A percentile compares a stretch with the other conserved stretches of the same genome.
These are phyloP conservation scores for Pluvialis apricaria DNA, from an alignment of 2,113 vertebrate genomes.

Conservation along the genomic window DNA sequence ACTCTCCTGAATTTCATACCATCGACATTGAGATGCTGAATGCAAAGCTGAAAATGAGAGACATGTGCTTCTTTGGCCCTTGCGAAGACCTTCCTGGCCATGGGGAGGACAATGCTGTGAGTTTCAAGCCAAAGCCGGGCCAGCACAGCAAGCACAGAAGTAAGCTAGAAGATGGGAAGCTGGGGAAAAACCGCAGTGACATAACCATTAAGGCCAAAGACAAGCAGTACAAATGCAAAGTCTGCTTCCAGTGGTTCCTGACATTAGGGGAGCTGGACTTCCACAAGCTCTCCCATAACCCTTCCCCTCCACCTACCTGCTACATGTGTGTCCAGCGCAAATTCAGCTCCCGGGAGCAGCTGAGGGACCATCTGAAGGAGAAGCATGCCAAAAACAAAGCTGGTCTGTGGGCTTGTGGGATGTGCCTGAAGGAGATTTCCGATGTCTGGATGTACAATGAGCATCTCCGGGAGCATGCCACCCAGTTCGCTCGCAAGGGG, in stretches of 20 bases:
- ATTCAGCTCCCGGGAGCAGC: slow-evolving; percentile 92
- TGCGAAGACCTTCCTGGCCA: slow-evolving; percentile 66
- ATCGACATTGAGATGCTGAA: slow-evolving; percentile 80
- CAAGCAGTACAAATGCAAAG: slow-evolving; percentile 93
- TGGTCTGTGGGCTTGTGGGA: slow-evolving; percentile 94
- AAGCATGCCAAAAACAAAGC: slow-evolving; percentile 91
- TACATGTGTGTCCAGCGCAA: slow-evolving; percentile 98
- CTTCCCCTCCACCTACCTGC: slow-evolving; percentile 93
- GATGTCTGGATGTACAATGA: slow-evolving; percentile 99
- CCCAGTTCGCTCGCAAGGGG: slow-evolving; percentile 89
- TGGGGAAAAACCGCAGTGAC: slow-evolving; percentile 67
- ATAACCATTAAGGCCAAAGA: slow-evolving; percentile 78
- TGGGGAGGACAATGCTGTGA: not conserved
- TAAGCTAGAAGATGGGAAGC: slow-evolving; percentile 57
- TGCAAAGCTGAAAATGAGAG: slow-evolving; percentile 79
- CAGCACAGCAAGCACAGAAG: slow-evolving; percentile 65
- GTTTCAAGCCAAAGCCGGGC: not conserved
- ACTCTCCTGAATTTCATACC: slow-evolving; percentile 65
- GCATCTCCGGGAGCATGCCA: slow-evolving; percentile 92
- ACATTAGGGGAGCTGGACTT: slow-evolving; percentile 91
- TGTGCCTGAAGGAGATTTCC: slow-evolving; percentile 94
- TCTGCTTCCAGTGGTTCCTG: slow-evolving; percentile 94
- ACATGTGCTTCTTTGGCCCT: slow-evolving; percentile 76
- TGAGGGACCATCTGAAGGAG: slow-evolving; percentile 91
- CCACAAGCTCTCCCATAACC: slow-evolving; percentile 93